Base-by-base conservation (phyloP, 23 tunicate species). In the Trididemnum nubilum region DNA sequence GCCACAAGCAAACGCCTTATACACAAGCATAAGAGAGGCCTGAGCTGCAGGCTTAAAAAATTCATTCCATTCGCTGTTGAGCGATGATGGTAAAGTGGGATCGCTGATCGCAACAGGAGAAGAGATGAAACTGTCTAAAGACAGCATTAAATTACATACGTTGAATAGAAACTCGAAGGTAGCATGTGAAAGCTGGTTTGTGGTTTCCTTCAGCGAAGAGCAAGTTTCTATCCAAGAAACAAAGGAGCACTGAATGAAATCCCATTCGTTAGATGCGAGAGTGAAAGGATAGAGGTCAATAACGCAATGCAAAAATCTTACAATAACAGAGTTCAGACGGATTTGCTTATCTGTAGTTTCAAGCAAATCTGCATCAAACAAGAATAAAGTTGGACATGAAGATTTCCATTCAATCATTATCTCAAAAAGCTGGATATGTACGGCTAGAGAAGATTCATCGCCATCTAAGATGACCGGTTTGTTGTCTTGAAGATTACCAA, bases 161-260 rank as follows among this genome's bases (percentile, higher is more conserved):
- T 33, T 74, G 24, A 3, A 5, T 5, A 25, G 24, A n/a, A 39
- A 4, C 31, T 33, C 38, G 9, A 67, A 7, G 5, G 29, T 7
- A n/a, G 28, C 31, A 39, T 19, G 19, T 37, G 7, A 30, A 61
- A 3, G 5, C 26, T 3, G 31, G 24, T 4, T 58, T 4, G 0
- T 37, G 12, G 54, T 26, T 34, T n/a, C 24, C 44, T 84, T 66
- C 7, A 64, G 76, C 5, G 88, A 64, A 23, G 33, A 19, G n/a
- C n/a, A n/a, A 72, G 82, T 85, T 76, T 91, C 97, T 35, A 92
- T 27, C 92, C 92, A 92, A 24, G 97, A 77, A 9, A 92, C 91
- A 26, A 87, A 33, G 21, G 88, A 86, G 51, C 92, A 86, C 27
- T 79, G 77, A 28, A 77, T 59, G 34, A 92, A 86, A 58, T 92